phyloP scores from a whole-genome alignment of 2,888 invertebrate genomes.

The Ceraclea dissimilis region DNA sequence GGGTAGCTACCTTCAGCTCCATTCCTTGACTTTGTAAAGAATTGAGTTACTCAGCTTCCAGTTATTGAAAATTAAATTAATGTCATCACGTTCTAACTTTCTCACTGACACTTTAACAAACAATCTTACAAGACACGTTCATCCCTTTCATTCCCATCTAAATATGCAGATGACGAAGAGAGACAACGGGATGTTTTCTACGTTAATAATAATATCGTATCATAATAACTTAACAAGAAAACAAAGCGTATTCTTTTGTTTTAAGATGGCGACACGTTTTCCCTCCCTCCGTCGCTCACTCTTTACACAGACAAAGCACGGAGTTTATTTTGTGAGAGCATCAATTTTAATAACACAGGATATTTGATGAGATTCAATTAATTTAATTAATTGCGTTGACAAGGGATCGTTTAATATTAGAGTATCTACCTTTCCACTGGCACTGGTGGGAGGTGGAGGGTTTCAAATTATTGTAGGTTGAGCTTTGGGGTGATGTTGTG shows the following conservation, averaged over 20 bases:
- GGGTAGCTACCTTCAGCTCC: not conserved
- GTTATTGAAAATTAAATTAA: constrained; percentile 27
- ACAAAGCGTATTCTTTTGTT: not conserved
- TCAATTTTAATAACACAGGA: constrained; percentile 6
- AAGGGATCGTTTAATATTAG: constrained; percentile 1
- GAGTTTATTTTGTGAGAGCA: constrained; percentile 2
- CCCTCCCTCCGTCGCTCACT: not conserved
- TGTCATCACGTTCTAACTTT: constrained; percentile 25
- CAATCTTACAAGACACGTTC: not conserved
- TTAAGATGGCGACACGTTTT: constrained; percentile 6
- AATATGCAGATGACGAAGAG: not conserved
- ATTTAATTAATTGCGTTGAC: constrained; percentile 3
- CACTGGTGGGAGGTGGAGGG: no score
- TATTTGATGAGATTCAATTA: constrained; percentile 9
- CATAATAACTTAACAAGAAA: not conserved
- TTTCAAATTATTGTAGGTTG: no score
- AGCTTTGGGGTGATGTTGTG: no score
- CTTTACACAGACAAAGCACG: not conserved
- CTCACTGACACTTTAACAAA: not conserved
- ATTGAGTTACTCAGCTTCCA: constrained; percentile 19
- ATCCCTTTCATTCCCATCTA: not conserved
- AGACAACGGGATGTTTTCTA: not conserved
- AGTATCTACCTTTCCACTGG: no score
- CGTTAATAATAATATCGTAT: not conserved
- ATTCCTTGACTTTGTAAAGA: constrained; percentile 1